phyloP scores from a whole-genome alignment of 2,113 vertebrate genomes.

The Smithornis capensis region DNA sequence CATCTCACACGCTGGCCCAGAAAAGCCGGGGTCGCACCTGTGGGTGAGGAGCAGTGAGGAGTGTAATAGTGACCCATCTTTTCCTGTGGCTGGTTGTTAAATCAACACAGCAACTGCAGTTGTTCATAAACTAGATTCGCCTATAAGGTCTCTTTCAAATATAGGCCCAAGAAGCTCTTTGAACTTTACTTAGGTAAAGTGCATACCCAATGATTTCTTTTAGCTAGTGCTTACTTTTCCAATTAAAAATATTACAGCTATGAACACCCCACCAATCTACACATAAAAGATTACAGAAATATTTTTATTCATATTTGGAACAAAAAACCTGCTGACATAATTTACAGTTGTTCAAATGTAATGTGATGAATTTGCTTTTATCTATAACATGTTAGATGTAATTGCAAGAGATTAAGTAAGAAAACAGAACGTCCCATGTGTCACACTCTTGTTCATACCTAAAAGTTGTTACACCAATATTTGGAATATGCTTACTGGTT shows the following conservation, averaged over 20 bases:
- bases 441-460: neutral
- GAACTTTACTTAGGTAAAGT: neutral
- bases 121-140: neutral
- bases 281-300: neutral
- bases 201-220: neutral
- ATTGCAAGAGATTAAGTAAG: neutral
- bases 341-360: neutral
- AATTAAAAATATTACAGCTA: neutral
- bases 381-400: neutral
- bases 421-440: fast-evolving
- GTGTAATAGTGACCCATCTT: fast-evolving
- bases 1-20: conserved; percentile 92
- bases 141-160: neutral
- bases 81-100: neutral
- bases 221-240: neutral
- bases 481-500: neutral
- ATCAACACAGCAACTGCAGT: fast-evolving
- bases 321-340: neutral
- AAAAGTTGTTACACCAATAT: neutral
- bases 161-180: neutral
- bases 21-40: conserved; percentile 96
- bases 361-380: neutral
- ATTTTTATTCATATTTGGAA: neutral
- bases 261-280: neutral
- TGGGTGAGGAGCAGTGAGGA: neutral